A percentile compares a stretch with the other conserved stretches of the same genome.
Evolutionary conservation across 2,113 vertebrate species (phyloP).

Genomic region (Pollachius pollachius): DNA sequence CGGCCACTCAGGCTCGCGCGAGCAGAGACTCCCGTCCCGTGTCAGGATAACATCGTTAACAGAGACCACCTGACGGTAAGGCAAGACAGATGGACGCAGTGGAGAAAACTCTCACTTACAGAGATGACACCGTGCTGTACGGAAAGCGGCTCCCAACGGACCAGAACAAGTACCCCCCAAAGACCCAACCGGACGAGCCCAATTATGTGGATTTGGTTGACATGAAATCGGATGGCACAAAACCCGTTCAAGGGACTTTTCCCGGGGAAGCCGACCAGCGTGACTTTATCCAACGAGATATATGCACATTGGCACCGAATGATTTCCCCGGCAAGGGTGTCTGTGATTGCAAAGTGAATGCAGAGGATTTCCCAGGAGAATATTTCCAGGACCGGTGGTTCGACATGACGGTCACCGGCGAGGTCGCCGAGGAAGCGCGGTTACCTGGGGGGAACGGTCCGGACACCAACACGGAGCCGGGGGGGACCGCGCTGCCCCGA

Average conservation of each 20-base stretch:
- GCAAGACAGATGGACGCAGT: conserved; percentile 76
- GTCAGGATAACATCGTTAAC: conserved; percentile 65
- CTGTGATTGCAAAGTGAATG: conserved; percentile 9
- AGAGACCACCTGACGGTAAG: conserved; percentile 61
- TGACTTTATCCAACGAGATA: conserved; percentile 65
- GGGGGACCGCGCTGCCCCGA: conserved; percentile 29
- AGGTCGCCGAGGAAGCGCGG: conserved; percentile 29
- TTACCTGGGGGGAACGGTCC: conserved; percentile 28
- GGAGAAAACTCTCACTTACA: conserved; percentile 66
- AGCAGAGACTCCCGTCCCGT: conserved; percentile 67
- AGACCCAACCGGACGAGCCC: conserved; percentile 61
- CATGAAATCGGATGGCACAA: conserved; percentile 56
- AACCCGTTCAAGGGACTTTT: conserved; percentile 65
- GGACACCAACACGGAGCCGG: conserved; percentile 30
- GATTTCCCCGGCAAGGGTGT: conserved; percentile 8
- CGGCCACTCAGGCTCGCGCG: conserved; percentile 27
- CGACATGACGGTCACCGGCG: conserved; percentile 20
- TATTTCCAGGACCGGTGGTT: conserved; percentile 21
- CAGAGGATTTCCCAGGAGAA: conserved; percentile 28
- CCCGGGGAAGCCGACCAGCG: conserved; percentile 69
- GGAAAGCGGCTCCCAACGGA: conserved; percentile 58
- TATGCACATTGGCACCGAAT: conserved; percentile 22
- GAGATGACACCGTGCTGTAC: conserved; percentile 63
- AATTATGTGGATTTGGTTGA: conserved; percentile 76
- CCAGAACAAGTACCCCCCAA: conserved; percentile 26